Conservation (phyloP, 2,113 vertebrate genomes). For the Cebus imitator region DNA sequence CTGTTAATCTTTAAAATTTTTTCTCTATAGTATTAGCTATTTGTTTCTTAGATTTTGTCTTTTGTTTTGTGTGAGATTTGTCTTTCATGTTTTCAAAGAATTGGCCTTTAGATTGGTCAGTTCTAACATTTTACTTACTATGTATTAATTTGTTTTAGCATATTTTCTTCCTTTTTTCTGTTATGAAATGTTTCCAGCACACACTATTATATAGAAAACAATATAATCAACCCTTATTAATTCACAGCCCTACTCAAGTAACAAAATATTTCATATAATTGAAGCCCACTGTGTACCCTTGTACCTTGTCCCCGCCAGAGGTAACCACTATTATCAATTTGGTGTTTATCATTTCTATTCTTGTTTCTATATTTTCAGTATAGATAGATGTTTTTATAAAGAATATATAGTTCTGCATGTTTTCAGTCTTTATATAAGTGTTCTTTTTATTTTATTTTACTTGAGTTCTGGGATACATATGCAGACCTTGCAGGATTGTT, state of each 20-base stretch:
- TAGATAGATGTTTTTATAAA: neutral
- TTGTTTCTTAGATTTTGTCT: conserved; percentile 23
- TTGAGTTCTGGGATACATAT: no score
- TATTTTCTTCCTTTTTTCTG: neutral
- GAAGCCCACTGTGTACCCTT: neutral
- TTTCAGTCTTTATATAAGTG: neutral
- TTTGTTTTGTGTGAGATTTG: neutral
- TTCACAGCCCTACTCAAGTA: neutral
- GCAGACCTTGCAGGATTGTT: no score
- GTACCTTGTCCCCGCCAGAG: neutral
- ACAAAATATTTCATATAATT: neutral
- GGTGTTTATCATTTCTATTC: conserved; percentile 4
- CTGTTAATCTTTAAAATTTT: neutral
- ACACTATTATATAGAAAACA: neutral
- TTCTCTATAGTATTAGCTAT: neutral
- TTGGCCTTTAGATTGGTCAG: neutral
- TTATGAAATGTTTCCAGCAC: neutral
- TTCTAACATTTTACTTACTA: neutral
- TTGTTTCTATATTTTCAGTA: conserved; percentile 16
- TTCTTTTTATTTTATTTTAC: neutral
- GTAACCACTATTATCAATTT: neutral
- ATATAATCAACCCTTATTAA: neutral
- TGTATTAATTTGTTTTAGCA: neutral
- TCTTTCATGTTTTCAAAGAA: neutral
- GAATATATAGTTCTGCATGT: neutral